phyloP scores from a whole-genome alignment of 1,140 invertebrate genomes.

The Lepidotrigona ventralis region DNA sequence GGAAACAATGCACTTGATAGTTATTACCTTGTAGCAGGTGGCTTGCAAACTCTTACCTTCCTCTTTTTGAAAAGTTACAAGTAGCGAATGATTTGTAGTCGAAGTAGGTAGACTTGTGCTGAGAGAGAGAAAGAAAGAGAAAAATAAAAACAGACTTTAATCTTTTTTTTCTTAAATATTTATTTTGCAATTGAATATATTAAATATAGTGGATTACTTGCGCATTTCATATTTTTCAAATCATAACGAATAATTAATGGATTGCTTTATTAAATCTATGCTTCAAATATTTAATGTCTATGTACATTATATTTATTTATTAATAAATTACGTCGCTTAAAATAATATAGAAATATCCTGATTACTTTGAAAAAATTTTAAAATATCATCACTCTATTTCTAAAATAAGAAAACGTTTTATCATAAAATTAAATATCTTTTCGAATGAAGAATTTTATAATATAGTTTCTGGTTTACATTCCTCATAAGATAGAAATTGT shows the following conservation, averaged over 20 bases:
- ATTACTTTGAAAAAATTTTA: background rate
- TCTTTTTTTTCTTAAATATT: background rate
- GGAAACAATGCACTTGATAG: background rate
- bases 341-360: background rate
- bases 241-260: background rate
- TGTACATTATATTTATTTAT: background rate
- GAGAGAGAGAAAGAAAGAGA: background rate
- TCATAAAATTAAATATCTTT: background rate
- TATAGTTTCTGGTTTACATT: background rate
- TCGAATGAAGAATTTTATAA: background rate
- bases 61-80: background rate
- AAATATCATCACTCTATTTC: background rate
- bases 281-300: background rate
- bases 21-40: background rate
- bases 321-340: background rate
- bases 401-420: background rate
- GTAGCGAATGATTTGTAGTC: background rate
- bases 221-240: background rate
- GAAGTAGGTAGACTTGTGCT: background rate
- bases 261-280: background rate
- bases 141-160: background rate
- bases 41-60: background rate
- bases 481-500: background rate
- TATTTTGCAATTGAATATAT: background rate
- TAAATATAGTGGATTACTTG: background rate